These are phyloP conservation scores for Semnopithecus entellus DNA, from an alignment of 2,113 vertebrate species.

Conservation along the genomic window DNA sequence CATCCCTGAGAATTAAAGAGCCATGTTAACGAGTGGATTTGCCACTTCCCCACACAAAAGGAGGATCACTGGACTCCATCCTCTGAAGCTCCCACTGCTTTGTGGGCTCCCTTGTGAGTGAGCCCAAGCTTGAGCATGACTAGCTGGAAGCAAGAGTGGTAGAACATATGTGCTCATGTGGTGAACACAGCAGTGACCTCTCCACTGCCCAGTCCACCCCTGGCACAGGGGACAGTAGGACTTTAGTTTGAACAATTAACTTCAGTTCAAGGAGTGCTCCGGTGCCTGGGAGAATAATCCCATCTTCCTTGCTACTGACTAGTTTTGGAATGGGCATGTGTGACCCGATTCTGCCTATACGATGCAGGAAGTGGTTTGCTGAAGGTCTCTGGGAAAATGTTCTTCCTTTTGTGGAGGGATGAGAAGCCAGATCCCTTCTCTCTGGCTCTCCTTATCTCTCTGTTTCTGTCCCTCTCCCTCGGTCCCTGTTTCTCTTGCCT, in stretches of 20 bases:
- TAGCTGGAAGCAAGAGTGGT: not conserved
- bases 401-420: not conserved
- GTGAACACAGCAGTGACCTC: accelerated
- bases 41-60: not conserved
- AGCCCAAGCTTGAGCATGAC: not conserved
- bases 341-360: not conserved
- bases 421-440: not conserved
- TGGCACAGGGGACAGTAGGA: not conserved
- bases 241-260: not conserved
- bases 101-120: not conserved
- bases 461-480: not conserved
- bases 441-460: not conserved
- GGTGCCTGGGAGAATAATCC: not conserved
- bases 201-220: too few species aligned
- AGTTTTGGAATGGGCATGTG: not conserved
- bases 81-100: not conserved
- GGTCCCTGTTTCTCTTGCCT: not conserved
- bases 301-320: not conserved
- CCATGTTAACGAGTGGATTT: accelerated
- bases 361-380: not conserved
- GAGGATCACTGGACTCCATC: not conserved
- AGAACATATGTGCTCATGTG: accelerated
- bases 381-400: not conserved
- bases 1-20: not conserved
- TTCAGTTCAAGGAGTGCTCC: not conserved